Evolutionary conservation across 2,888 invertebrate genomes (phyloP), one percentile per base, ranked within the genome.

Genomic region (Latheticus oryzae): DNA sequence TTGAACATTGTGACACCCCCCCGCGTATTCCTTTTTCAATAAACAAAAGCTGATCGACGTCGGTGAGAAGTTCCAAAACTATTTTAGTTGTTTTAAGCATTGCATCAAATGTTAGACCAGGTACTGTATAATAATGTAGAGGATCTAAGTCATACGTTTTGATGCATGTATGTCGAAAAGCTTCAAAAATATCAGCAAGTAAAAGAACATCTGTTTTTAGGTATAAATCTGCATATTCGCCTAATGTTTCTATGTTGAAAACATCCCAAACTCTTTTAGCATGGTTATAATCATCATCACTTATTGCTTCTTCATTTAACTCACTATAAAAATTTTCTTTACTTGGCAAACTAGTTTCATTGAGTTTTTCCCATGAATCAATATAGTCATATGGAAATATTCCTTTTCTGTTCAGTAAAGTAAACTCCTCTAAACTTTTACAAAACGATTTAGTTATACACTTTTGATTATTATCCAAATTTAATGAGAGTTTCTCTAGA

Each of bases 321-420:
- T 42, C 2, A 42, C 16, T 43, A 28, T 13, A 43, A 28, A 43
- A 43, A 1, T 4, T 13, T 12, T 26, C n/a, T n/a, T n/a, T n/a
- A n/a, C n/a, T n/a, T n/a, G n/a, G n/a, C n/a, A n/a, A n/a, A n/a
- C n/a, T n/a, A n/a, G n/a, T n/a, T n/a, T n/a, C n/a, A n/a, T n/a
- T n/a, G n/a, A n/a, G n/a, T n/a, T n/a, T n/a, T n/a, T n/a, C n/a
- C n/a, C n/a, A n/a, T n/a, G n/a, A n/a, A n/a, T n/a, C n/a, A n/a
- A 75, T 35, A 51, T 71, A 73, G 1, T 74, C 72, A 58, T 70
- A 56, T 64, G 72, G 71, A 55, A 75, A 74, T 7, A 73, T 61
- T 1, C 70, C 70, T 24, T 24, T 4, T 24, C 9, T 24, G 5
- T n/a, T 24, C 9, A 24, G 9, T 5, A 24, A 24, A n/a, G 53